These are phyloP conservation scores for Clarias gariepinus DNA, from an alignment of 2,113 vertebrate genomes.

Conservation along the genomic window DNA sequence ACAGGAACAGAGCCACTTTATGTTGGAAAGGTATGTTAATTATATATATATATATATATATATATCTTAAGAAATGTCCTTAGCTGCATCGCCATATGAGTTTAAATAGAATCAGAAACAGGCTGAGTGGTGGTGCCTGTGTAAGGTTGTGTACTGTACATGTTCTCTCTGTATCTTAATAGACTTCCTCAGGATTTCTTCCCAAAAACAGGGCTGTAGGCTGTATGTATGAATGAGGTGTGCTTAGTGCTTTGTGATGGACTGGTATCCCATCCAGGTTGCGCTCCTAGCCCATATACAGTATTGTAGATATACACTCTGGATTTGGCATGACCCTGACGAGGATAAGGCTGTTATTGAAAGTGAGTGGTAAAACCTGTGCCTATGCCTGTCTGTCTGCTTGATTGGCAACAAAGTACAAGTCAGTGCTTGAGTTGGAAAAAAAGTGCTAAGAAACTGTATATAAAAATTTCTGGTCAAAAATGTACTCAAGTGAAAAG, in stretches of 20 bases:
- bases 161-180: background rate
- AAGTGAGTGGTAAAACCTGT: background rate
- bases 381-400: background rate
- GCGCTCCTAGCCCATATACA: background rate
- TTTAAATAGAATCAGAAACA: background rate
- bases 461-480: too few species aligned
- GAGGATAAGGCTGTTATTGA: background rate
- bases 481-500: background rate
- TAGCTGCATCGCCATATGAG: background rate
- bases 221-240: background rate
- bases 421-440: background rate
- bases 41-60: too few species aligned
- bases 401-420: background rate
- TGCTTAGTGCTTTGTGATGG: background rate
- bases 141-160: background rate
- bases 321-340: background rate
- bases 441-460: background rate
- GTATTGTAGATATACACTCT: background rate
- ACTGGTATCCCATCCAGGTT: background rate
- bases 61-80: background rate
- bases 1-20: slow-evolving; percentile 96
- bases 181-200: background rate
- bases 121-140: background rate
- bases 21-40: slow-evolving; percentile 91
- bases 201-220: background rate